Percentiles rank a stretch among this genome's conserved stretches.
phyloP scores from a whole-genome alignment of 2,113 vertebrate species.

The Xyliphius kryptos region DNA sequence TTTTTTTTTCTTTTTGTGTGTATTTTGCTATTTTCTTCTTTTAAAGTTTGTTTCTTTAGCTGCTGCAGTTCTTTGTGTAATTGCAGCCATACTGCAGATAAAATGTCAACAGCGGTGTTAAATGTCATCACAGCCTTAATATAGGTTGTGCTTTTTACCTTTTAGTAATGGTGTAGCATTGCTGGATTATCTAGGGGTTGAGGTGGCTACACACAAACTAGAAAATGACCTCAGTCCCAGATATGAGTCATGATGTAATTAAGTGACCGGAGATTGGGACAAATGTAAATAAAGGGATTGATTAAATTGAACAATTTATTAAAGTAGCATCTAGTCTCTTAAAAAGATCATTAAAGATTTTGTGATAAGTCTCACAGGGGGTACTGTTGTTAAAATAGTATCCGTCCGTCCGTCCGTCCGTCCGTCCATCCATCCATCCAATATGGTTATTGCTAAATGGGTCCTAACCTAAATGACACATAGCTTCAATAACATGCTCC shows the following conservation, averaged over 20 bases:
- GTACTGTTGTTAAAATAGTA: too few relatives aligned
- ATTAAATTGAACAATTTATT: neutral
- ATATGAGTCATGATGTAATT: constrained; percentile 49
- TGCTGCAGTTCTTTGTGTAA: neutral
- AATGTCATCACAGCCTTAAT: neutral
- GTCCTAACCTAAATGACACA: too few relatives aligned
- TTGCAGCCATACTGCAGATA: neutral
- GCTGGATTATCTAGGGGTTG: constrained; percentile 3
- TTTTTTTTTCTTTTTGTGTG: too few relatives aligned
- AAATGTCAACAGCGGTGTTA: neutral
- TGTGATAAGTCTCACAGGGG: too few relatives aligned
- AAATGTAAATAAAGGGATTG: neutral
- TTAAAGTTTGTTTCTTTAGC: too few relatives aligned
- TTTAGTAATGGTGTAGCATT: neutral
- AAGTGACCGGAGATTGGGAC: constrained; percentile 35
- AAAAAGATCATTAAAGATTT: too few relatives aligned
- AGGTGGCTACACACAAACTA: constrained; percentile 18
- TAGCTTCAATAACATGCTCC: too few relatives aligned
- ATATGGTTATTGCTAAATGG: too few relatives aligned
- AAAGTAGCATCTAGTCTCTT: neutral
- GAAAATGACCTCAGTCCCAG: constrained; percentile 4
- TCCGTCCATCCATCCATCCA: too few relatives aligned
- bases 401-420: too few relatives aligned
- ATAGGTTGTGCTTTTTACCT: neutral
- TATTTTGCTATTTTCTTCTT: too few relatives aligned